A percentile compares a stretch with the other conserved stretches of the same genome.
These are phyloP conservation scores for Archocentrus centrarchus DNA, from an alignment of 2,113 vertebrate species.

Conservation along the genomic window DNA sequence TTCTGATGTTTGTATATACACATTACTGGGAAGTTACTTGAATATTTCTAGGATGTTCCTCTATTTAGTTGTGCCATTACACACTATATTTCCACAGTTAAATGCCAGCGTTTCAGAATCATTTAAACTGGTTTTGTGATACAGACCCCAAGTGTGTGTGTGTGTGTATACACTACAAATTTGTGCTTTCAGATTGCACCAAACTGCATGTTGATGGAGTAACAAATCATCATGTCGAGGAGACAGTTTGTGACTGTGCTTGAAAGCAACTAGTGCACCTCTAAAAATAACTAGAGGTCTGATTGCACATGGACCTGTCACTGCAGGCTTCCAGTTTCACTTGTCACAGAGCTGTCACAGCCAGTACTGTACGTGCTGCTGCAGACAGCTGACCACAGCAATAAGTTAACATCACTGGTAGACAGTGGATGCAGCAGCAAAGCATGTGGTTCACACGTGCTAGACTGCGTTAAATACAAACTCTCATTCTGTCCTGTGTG, in stretches of 20 bases:
- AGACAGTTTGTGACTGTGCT: background rate
- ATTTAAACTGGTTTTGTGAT: constrained; percentile 13
- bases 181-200: background rate
- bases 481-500: constrained; percentile 17
- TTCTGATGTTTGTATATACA: background rate
- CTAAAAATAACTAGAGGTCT: constrained; percentile 38
- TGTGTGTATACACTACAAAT: background rate
- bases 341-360: constrained; percentile 4
- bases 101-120: background rate
- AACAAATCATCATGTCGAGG: background rate
- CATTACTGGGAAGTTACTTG: background rate
- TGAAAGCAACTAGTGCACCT: background rate
- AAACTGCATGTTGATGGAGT: background rate
- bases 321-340: constrained; percentile 9
- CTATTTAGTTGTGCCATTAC: background rate
- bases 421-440: constrained; percentile 47
- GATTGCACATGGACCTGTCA: background rate
- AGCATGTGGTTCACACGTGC: constrained; percentile 44
- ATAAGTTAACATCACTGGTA: constrained; percentile 11
- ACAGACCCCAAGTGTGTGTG: background rate
- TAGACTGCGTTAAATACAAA: constrained; percentile 35
- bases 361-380: constrained; percentile 46
- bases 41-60: background rate
- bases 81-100: background rate
- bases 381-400: constrained; percentile 24